Evolutionary conservation across 1,140 invertebrate genomes (phyloP).

Genomic region (Dreissena polymorpha): DNA sequence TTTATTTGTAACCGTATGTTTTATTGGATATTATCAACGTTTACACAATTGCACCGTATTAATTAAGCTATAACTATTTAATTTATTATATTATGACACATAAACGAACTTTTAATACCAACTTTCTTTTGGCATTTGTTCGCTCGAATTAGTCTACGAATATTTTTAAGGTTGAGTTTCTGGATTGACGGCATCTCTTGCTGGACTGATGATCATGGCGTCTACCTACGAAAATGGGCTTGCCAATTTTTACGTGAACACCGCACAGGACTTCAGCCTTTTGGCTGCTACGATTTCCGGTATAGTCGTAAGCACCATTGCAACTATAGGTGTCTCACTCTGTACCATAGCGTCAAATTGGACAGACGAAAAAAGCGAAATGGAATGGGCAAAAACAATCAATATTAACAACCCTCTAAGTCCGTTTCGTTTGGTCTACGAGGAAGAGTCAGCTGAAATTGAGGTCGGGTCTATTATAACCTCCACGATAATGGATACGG

Average conservation of each 20-base stretch:
- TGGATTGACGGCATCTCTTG: conserved; percentile 61
- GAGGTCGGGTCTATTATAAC: conserved; percentile 32
- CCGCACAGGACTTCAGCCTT: conserved; percentile 68
- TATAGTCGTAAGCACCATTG: conserved; percentile 28
- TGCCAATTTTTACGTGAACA: conserved; percentile 66
- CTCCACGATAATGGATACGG: conserved; percentile 31
- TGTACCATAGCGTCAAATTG: conserved; percentile 34
- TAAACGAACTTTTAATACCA: no score
- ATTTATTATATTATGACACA: no score
- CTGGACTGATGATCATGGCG: conserved; percentile 60
- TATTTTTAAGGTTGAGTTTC: conserved; percentile 63
- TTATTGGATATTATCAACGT: neutral
- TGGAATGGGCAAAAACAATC: conserved; percentile 76
- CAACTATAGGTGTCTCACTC: conserved; percentile 47
- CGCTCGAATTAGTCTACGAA: no score
- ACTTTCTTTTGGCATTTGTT: neutral
- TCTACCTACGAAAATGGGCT: conserved; percentile 68
- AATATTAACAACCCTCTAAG: conserved; percentile 78
- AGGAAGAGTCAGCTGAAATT: conserved; percentile 60
- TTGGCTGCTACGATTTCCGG: conserved; percentile 43
- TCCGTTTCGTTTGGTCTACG: conserved; percentile 74
- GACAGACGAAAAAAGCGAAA: conserved; percentile 37
- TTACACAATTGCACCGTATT: no score
- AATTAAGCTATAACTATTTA: no score
- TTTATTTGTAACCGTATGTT: neutral